Evolutionary conservation across 2,888 invertebrate species (phyloP).

Genomic region (Oxytorus armatus): DNA sequence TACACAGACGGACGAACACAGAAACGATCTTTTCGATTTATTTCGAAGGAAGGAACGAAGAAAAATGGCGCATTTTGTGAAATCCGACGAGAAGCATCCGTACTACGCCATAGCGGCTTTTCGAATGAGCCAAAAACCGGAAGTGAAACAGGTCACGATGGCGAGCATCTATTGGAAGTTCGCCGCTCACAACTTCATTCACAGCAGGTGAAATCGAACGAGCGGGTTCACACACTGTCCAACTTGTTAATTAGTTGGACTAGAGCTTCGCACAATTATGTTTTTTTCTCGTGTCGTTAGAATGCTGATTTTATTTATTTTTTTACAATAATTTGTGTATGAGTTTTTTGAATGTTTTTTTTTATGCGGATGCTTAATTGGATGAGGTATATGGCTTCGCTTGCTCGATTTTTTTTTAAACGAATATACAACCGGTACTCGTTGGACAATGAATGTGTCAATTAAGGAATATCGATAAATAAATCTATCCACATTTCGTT

Average conservation of each 20-base stretch:
- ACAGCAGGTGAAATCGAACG: conserved; percentile 69
- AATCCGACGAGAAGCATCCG: conserved; percentile 77
- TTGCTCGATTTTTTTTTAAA: conserved; percentile 12
- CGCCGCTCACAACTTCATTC: conserved; percentile 79
- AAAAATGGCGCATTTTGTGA: conserved; percentile 77
- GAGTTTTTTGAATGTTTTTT: conserved; percentile 7
- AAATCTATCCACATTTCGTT: not conserved
- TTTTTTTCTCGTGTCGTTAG: conserved; percentile 23
- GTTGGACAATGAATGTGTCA: not conserved
- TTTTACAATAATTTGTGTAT: conserved; percentile 6
- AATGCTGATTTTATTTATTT: conserved; percentile 16
- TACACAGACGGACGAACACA: not conserved
- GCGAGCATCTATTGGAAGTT: conserved; percentile 80
- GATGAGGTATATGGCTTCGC: conserved; percentile 29
- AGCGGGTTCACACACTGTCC: not conserved
- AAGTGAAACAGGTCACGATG: conserved; percentile 75
- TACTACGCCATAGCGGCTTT: conserved; percentile 77
- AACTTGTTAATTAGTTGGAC: conserved; percentile 16
- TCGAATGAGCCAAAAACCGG: conserved; percentile 77
- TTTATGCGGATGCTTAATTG: not conserved
- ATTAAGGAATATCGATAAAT: not conserved
- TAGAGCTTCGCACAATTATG: conserved; percentile 32
- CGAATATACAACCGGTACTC: not conserved
- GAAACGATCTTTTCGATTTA: conserved; percentile 46
- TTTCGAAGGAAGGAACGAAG: conserved; percentile 67